Conservation (phyloP, 2,797 vertebrate genomes). For the Mormyrops boulengeri region DNA sequence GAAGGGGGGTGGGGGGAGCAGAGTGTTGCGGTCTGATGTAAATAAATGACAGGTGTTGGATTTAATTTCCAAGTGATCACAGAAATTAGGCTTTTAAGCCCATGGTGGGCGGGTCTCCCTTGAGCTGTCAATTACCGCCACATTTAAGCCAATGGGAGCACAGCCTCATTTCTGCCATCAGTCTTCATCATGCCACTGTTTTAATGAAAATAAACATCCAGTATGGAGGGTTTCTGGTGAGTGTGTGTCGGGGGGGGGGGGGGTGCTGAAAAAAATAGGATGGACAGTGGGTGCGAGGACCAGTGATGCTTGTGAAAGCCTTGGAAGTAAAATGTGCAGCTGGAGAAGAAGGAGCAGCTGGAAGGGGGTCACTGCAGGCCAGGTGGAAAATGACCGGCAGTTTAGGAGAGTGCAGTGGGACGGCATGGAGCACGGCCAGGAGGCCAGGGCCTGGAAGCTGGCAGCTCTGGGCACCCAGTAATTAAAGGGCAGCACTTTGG, state of each 20-base stretch:
- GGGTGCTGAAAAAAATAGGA: not conserved
- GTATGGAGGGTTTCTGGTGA: not conserved
- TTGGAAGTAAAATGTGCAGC: not conserved
- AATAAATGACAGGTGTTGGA: not conserved
- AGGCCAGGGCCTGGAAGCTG: not conserved
- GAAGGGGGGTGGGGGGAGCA: not conserved
- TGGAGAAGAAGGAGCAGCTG: not conserved
- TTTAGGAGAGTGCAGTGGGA: not conserved
- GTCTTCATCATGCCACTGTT: not conserved
- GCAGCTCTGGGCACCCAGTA: not conserved
- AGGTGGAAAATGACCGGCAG: not conserved
- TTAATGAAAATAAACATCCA: not conserved
- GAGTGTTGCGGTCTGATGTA: not conserved
- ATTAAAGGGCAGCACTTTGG: constrained; percentile 2
- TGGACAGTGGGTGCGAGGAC: not conserved
- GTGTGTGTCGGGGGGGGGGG: not conserved
- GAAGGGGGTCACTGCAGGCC: not conserved
- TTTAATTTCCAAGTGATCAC: not conserved
- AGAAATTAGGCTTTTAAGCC: not conserved
- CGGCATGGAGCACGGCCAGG: not conserved
- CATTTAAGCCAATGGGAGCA: not conserved
- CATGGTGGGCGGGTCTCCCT: not conserved
- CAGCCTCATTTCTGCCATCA: not conserved
- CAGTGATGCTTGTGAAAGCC: not conserved
- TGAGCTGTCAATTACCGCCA: not conserved